Evolutionary conservation across 2,888 invertebrate species (phyloP).

Genomic region (Chrysotoxum bicinctum): DNA sequence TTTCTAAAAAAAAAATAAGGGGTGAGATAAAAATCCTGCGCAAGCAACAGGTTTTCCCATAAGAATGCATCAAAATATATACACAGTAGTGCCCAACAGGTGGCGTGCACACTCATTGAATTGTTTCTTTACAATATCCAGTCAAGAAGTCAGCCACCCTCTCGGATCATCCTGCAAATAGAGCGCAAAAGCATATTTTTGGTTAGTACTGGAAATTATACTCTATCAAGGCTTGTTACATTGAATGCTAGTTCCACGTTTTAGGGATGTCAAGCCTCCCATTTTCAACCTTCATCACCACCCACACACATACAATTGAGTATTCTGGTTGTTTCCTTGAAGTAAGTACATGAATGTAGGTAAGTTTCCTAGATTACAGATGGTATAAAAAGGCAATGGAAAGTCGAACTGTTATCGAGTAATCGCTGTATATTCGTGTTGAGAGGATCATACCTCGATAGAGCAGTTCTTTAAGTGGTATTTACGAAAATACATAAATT

Average conservation of each 20-base stretch:
- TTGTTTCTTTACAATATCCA: background rate
- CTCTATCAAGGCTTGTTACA: constrained; percentile 41
- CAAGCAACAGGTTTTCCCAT: constrained; percentile 55
- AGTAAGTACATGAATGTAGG: background rate
- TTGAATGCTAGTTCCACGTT: constrained; percentile 25
- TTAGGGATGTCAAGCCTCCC: constrained; percentile 32
- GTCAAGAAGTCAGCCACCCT: background rate
- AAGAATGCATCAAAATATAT: constrained; percentile 35
- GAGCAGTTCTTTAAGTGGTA: constrained; percentile 26
- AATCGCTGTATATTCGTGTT: constrained; percentile 61
- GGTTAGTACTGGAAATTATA: constrained; percentile 45
- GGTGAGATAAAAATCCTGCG: constrained; percentile 40
- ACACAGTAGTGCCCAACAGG: constrained; percentile 56
- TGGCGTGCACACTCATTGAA: constrained; percentile 42
- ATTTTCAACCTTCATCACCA: background rate
- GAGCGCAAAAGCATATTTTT: constrained; percentile 58
- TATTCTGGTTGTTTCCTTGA: constrained; percentile 43
- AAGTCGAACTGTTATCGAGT: constrained; percentile 54
- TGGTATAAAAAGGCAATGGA: constrained; percentile 67
- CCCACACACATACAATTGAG: constrained; percentile 35
- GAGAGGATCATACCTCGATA: constrained; percentile 56
- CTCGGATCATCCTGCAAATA: constrained; percentile 45
- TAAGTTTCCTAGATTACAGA: constrained; percentile 53
- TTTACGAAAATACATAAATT: constrained; percentile 38
- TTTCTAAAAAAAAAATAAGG: background rate